Percentiles rank a stretch among this genome's conserved stretches.
These are phyloP conservation scores for Microtus ochrogaster DNA, from an alignment of 2,113 vertebrate species.

Conservation along the genomic window DNA sequence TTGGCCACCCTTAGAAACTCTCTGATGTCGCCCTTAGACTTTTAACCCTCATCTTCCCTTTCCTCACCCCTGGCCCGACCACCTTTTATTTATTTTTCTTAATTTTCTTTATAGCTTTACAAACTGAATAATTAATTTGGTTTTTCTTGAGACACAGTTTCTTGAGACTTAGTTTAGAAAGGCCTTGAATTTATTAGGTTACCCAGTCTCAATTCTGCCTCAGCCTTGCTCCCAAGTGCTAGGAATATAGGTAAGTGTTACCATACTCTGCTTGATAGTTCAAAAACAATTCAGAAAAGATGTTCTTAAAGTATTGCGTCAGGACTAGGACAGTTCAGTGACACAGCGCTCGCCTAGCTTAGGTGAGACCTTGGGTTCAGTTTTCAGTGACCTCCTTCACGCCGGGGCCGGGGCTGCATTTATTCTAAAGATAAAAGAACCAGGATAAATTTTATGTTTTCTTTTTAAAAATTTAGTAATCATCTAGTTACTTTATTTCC, in stretches of 20 bases:
- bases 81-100: background rate
- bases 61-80: background rate
- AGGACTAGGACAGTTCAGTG: background rate
- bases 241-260: too few species aligned
- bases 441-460: slow-evolving; percentile 45
- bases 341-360: background rate
- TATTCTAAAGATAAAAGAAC: background rate
- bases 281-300: slow-evolving; percentile 50
- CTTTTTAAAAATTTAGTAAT: slow-evolving; percentile 24
- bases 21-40: background rate
- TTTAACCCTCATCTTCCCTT: background rate
- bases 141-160: background rate
- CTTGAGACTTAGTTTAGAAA: background rate
- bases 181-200: background rate
- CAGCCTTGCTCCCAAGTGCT: background rate
- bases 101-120: background rate
- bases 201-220: background rate
- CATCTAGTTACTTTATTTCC: slow-evolving; percentile 53
- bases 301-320: background rate
- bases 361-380: background rate
- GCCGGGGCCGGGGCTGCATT: too few species aligned
- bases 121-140: background rate
- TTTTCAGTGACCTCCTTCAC: background rate
- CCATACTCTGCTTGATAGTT: background rate
- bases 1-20: background rate